phyloP scores from a whole-genome alignment of 2,888 invertebrate species.

The Trileptium ribeirensis region DNA sequence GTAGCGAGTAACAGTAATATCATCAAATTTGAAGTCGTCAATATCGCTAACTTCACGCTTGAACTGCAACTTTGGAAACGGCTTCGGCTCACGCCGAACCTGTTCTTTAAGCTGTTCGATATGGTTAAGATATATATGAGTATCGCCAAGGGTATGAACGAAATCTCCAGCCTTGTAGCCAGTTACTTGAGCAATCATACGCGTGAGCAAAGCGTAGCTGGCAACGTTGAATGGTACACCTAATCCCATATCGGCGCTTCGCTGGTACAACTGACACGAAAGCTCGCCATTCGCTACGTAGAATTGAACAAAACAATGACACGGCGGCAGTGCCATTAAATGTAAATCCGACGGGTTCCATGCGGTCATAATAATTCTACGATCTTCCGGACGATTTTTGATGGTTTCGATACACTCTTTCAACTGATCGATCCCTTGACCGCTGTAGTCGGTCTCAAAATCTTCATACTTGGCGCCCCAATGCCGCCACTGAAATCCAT shows the following conservation, averaged over 20 bases:
- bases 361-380: constrained; percentile 82
- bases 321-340: constrained; percentile 91
- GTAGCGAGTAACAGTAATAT: constrained; percentile 74
- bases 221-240: constrained; percentile 99
- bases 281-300: constrained; percentile 73
- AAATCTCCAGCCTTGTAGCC: constrained; percentile 84
- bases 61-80: constrained; percentile 67
- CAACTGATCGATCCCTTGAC: constrained; percentile 82
- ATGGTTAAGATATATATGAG: constrained; percentile 87
- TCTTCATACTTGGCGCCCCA: constrained; percentile 81
- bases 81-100: constrained; percentile 64
- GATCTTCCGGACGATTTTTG: constrained; percentile 68
- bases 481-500: constrained; percentile 98
- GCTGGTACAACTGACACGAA: constrained; percentile 85
- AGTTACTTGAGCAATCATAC: constrained; percentile 93
- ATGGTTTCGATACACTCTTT: constrained; percentile 69
- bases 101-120: constrained; percentile 73
- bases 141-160: constrained; percentile 86
- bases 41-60: constrained; percentile 63
- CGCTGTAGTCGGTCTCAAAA: constrained; percentile 72
- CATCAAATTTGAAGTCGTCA: constrained; percentile 72
- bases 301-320: constrained; percentile 89
- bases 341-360: constrained; percentile 85
- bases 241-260: constrained; percentile 87
- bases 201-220: constrained; percentile 83